A percentile compares a stretch with the other conserved stretches of the same genome.
These are phyloP conservation scores for Crocuta crocuta DNA, from an alignment of 2,113 vertebrate species.

Conservation along the genomic window DNA sequence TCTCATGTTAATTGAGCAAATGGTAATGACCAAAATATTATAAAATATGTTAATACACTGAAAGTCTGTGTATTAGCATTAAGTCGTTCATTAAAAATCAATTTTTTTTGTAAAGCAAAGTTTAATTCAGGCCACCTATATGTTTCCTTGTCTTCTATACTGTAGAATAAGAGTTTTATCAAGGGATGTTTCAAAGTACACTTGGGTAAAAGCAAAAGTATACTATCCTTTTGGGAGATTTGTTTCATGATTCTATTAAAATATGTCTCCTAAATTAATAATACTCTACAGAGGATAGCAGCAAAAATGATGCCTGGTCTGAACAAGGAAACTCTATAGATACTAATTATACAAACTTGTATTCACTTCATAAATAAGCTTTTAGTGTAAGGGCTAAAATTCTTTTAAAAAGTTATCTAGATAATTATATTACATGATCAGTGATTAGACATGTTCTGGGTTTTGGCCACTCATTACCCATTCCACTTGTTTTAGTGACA, in stretches of 20 bases:
- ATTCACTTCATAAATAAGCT: not conserved
- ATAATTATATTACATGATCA: not conserved
- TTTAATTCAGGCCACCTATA: not conserved
- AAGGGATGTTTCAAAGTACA: not conserved
- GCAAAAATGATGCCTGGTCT: not conserved
- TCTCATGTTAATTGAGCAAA: not conserved
- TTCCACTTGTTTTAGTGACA: not conserved
- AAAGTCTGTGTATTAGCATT: not conserved
- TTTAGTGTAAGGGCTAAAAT: not conserved
- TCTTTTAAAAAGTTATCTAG: not conserved
- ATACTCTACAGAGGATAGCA: not conserved
- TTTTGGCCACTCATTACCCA: not conserved
- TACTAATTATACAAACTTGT: not conserved
- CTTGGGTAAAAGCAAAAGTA: not conserved
- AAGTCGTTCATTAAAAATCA: not conserved
- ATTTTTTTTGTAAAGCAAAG: not conserved
- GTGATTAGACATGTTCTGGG: not conserved
- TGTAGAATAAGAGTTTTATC: not conserved
- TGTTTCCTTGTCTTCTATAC: not conserved
- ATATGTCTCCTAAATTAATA: not conserved
- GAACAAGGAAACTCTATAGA: not conserved
- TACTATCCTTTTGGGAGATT: not conserved
- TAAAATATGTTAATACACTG: not conserved
- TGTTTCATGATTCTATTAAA: conserved; percentile 2
- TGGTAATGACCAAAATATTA: not conserved